A percentile compares a stretch with the other conserved stretches of the same genome.
Evolutionary conservation across 2,888 invertebrate species (phyloP).

Genomic region (Rugalucina vietnamica): DNA sequence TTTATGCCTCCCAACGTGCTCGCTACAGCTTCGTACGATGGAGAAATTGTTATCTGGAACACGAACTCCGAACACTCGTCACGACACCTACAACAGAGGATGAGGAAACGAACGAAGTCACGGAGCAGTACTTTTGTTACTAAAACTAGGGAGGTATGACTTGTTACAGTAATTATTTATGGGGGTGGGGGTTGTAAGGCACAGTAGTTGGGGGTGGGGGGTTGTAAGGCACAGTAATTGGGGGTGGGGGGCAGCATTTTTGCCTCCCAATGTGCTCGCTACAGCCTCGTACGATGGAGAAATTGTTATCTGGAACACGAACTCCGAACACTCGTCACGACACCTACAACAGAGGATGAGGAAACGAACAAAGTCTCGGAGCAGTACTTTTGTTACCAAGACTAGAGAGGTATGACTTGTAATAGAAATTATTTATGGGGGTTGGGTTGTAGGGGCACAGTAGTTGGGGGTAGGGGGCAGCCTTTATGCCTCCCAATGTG

Average conservation of each 20-base stretch:
- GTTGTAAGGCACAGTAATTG: no score
- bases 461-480: no score
- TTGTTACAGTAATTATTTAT: no score
- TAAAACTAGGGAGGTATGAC: constrained; percentile 61
- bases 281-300: constrained; percentile 83
- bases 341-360: constrained; percentile 77
- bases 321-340: constrained; percentile 80
- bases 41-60: constrained; percentile 84
- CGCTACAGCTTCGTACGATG: constrained; percentile 83
- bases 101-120: constrained; percentile 59
- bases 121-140: constrained; percentile 60
- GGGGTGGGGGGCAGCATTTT: constrained; percentile 77
- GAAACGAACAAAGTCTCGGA: constrained; percentile 48
- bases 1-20: constrained; percentile 80
- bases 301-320: constrained; percentile 83
- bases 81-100: constrained; percentile 76
- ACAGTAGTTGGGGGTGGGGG: no score
- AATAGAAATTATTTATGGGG: no score
- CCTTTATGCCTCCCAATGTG: constrained; percentile 78
- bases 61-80: constrained; percentile 82
- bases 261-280: constrained; percentile 79
- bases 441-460: no score
- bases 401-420: constrained; percentile 61
- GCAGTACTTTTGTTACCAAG: constrained; percentile 58
- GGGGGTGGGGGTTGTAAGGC: no score